These are phyloP conservation scores for Ammodytes marinus DNA, from an alignment of 2,113 vertebrate species.

Conservation along the genomic window DNA sequence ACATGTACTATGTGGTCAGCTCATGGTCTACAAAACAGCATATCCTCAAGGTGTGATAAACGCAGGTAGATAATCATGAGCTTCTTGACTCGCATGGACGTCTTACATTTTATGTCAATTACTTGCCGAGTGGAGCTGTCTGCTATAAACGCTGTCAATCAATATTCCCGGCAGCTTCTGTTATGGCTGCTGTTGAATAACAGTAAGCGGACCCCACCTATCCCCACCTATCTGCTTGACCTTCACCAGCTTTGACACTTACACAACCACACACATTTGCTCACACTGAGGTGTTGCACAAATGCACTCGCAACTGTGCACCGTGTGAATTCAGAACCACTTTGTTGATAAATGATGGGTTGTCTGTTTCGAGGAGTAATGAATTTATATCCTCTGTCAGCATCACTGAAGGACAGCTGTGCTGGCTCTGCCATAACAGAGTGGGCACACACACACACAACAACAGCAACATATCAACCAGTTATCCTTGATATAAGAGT, in stretches of 20 bases:
- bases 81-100: constrained; percentile 50
- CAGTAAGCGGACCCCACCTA: constrained; percentile 65
- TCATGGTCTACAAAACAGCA: constrained; percentile 8
- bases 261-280: constrained; percentile 21
- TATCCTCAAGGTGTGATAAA: constrained; percentile 45
- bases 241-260: constrained; percentile 62
- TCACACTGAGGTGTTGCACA: constrained; percentile 12
- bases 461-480: neutral
- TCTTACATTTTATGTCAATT: constrained; percentile 59
- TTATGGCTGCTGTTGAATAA: constrained; percentile 54
- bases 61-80: constrained; percentile 52
- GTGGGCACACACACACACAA: constrained; percentile 30
- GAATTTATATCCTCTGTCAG: constrained; percentile 73
- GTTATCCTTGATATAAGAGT: constrained; percentile 24
- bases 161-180: constrained; percentile 63
- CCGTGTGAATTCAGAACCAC: constrained; percentile 39
- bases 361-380: constrained; percentile 70
- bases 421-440: constrained; percentile 33
- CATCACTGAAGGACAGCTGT: constrained; percentile 72
- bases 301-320: constrained; percentile 28
- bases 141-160: constrained; percentile 69
- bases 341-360: constrained; percentile 59
- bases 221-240: constrained; percentile 66
- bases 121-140: constrained; percentile 44
- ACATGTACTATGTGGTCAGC: constrained; percentile 17